Percentiles rank a stretch among this genome's conserved stretches.
Evolutionary conservation across 1,140 invertebrate genomes (phyloP).

Genomic region (Brachionus paranguensis): DNA sequence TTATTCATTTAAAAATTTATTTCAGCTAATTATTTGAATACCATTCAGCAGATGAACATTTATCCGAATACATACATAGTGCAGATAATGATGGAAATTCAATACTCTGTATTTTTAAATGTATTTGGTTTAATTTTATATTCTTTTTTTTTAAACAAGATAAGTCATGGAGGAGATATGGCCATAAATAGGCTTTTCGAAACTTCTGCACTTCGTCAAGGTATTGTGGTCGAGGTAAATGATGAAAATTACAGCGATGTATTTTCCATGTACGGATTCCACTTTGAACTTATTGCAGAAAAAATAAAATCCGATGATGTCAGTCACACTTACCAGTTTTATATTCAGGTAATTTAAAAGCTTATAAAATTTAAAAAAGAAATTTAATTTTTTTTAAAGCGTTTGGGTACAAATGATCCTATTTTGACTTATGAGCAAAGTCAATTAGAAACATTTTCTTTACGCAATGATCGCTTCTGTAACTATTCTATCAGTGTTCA

Average conservation of each 20-base stretch:
- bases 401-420: slow-evolving; percentile 6
- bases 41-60: slow-evolving; percentile 39
- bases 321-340: background rate
- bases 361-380: background rate
- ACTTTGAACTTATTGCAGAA: slow-evolving; percentile 30
- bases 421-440: slow-evolving; percentile 35
- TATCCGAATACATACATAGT: slow-evolving; percentile 32
- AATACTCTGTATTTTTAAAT: background rate
- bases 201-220: slow-evolving; percentile 5
- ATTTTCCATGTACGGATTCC: slow-evolving; percentile 21
- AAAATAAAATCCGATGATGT: background rate
- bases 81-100: slow-evolving; percentile 35
- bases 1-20: background rate
- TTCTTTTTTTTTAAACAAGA: background rate
- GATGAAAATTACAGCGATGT: background rate
- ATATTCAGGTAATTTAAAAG: slow-evolving; percentile 26
- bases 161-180: slow-evolving; percentile 28
- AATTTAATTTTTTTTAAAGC: background rate
- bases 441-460: slow-evolving; percentile 37
- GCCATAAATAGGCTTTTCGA: background rate
- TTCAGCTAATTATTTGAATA: slow-evolving; percentile 11
- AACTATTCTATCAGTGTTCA: slow-evolving; percentile 29
- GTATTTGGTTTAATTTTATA: background rate
- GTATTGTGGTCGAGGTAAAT: background rate
- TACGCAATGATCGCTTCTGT: slow-evolving; percentile 27